Conservation (phyloP, 2,113 vertebrate species). For the Oncorhynchus clarkii region DNA sequence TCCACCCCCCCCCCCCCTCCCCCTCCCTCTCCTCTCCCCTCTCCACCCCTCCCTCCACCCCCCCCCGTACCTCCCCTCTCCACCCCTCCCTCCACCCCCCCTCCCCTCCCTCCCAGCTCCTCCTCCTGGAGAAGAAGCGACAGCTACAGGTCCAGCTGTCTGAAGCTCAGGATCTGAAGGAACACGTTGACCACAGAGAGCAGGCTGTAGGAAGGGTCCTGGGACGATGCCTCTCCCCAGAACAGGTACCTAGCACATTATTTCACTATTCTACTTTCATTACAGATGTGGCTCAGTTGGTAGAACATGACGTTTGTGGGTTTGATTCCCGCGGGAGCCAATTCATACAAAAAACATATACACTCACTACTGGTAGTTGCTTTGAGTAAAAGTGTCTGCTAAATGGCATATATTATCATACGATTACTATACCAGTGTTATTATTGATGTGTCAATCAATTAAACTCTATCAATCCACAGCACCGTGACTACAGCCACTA, state of each 20-base stretch:
- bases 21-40: too few species aligned
- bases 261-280: too few species aligned
- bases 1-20: too few species aligned
- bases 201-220: slow-evolving; percentile 83
- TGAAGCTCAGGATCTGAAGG: slow-evolving; percentile 94
- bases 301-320: too few species aligned
- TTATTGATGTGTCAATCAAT: too few species aligned
- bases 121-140: slow-evolving; percentile 90
- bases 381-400: too few species aligned
- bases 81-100: not conserved
- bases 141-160: slow-evolving; percentile 87
- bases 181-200: slow-evolving; percentile 88
- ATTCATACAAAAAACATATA: too few species aligned
- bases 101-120: slow-evolving; percentile 68
- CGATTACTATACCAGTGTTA: too few species aligned
- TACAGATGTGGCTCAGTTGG: too few species aligned
- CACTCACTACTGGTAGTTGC: too few species aligned
- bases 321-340: too few species aligned
- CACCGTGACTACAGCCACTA: slow-evolving; percentile 78
- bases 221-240: slow-evolving; percentile 80
- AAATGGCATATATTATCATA: too few species aligned
- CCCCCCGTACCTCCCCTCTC: rapidly evolving
- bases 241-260: slow-evolving; percentile 63
- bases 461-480: not conserved
- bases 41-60: rapidly evolving